phyloP scores from a whole-genome alignment of 1,140 invertebrate genomes.

The Bombyx mandarina region DNA sequence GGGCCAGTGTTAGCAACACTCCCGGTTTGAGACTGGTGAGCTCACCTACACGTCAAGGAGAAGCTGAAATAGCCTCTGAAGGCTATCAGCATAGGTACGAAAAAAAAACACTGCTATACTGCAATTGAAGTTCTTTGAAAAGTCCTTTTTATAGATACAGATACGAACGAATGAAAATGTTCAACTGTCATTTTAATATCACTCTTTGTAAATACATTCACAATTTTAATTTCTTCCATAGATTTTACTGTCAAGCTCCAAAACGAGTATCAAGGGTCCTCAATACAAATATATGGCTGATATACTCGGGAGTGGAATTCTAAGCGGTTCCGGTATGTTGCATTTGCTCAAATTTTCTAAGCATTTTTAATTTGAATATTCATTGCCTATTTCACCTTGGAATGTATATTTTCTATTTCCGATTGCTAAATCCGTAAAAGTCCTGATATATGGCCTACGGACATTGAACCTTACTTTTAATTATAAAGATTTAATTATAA shows the following conservation, averaged over 20 bases:
- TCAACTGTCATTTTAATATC: background rate
- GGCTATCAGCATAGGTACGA: no score
- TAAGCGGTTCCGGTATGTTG: conserved; percentile 52
- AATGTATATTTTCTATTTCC: no score
- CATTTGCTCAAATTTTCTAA: background rate
- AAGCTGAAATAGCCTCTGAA: no score
- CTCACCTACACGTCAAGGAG: no score
- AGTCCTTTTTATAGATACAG: background rate
- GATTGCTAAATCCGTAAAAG: no score
- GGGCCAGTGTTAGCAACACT: no score
- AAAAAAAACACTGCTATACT: no score
- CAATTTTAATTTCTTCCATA: background rate
- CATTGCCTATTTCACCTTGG: background rate
- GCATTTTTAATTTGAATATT: background rate
- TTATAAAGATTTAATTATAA: no score
- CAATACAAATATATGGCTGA: conserved; percentile 55
- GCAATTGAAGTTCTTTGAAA: no score
- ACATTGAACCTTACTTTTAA: no score
- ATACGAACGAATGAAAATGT: background rate
- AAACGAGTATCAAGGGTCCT: conserved; percentile 44
- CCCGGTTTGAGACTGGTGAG: no score
- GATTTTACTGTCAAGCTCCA: conserved; percentile 25
- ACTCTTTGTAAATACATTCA: background rate
- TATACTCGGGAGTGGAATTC: conserved; percentile 43
- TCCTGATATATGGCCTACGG: no score